Evolutionary conservation across 1,140 invertebrate species (phyloP), one percentile per base, ranked within the genome.

Genomic region (Drosophila ambigua): DNA sequence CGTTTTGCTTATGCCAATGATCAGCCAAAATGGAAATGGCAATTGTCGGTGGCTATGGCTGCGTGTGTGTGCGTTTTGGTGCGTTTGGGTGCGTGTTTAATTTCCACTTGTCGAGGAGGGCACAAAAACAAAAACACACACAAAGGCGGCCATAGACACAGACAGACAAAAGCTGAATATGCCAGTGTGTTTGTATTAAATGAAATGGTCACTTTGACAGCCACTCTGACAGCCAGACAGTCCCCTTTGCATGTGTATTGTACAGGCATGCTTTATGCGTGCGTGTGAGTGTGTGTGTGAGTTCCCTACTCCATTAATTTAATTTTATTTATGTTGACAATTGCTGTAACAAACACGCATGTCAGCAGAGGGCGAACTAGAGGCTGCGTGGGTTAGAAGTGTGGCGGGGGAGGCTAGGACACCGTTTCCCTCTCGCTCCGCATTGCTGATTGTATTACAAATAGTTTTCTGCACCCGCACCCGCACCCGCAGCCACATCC

Each of bases 271-370:
- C 9, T 31, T 31, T 31, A 31, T 31, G 31, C 31, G 31, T 31
- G 28, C 2, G 28, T 9, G 7, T 8, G 35, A n/a, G 53, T 41
- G 54, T 50, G 28, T 31, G n/a, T 67, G 59, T 48, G 52, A 39
- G 50, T 65, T 51, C 58, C 52, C 68, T 58, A 50, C 77, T 73
- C 62, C 69, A 67, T 58, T 71, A 69, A 81, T 84, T 89, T 89
- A 81, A 89, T 89, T 89, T 89, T 89, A 89, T 90, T 89, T 89
- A 89, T 90, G 85, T 80, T 85, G 80, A 85, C 84, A 78, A 89
- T 90, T 80, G 77, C 62, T 77, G 59, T 61, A 74, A 84, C 72
- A 79, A 66, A 89, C 67, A 75, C 48, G 49, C 65, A 65, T 62
- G 50, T 48, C 58, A 43, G 61, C 44, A 67, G 48, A 58, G 20